Evolutionary conservation across 2,888 invertebrate genomes (phyloP).

Genomic region (Junonia oenone): DNA sequence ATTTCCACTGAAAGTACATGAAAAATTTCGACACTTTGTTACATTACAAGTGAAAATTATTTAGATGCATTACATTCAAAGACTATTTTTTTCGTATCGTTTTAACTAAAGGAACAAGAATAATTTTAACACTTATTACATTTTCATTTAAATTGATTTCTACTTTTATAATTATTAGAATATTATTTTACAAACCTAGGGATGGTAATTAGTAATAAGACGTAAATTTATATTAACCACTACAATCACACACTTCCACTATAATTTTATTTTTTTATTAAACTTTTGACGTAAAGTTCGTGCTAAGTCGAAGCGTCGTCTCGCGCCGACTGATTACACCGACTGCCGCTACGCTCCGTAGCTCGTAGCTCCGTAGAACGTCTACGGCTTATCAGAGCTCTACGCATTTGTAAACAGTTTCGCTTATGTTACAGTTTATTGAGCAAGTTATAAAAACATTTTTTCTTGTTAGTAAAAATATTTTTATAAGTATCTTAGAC

Average conservation of each 20-base stretch:
- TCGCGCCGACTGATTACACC: not conserved
- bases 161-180: not conserved
- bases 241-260: not conserved
- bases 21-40: not conserved
- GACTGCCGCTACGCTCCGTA: constrained; percentile 9
- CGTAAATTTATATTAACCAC: too few relatives aligned
- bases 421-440: too few relatives aligned
- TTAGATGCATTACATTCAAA: not conserved
- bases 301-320: not conserved
- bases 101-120: too few relatives aligned
- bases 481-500: too few relatives aligned
- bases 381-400: not conserved
- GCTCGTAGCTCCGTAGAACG: not conserved
- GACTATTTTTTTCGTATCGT: not conserved
- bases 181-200: too few relatives aligned
- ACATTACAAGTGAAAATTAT: not conserved
- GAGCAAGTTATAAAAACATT: too few relatives aligned
- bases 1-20: too few relatives aligned
- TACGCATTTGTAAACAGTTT: too few relatives aligned
- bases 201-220: too few relatives aligned
- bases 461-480: too few relatives aligned
- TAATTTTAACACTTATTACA: too few relatives aligned
- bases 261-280: not conserved
- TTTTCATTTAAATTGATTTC: too few relatives aligned
- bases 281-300: not conserved